These are phyloP conservation scores for Pipra filicauda DNA, from an alignment of 2,113 vertebrate genomes.

Conservation along the genomic window DNA sequence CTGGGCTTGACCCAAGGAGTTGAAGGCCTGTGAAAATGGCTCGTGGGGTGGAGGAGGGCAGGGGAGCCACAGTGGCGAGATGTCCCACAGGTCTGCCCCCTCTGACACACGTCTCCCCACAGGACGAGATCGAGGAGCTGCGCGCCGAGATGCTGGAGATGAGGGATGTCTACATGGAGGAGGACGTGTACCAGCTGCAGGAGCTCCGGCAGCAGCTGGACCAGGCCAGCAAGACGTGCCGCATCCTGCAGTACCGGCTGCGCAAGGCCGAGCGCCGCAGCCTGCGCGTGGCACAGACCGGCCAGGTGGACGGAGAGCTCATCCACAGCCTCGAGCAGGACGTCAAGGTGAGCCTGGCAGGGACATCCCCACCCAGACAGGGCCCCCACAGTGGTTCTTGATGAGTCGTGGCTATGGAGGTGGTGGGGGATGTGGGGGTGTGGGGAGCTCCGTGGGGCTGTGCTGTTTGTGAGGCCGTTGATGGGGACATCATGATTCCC, in stretches of 20 bases:
- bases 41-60: background rate
- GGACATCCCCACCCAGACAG: fast-evolving
- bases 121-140: conserved; percentile 98
- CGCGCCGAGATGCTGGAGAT: conserved; percentile 98
- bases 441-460: background rate
- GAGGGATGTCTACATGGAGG: conserved; percentile 98
- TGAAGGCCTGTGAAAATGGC: background rate
- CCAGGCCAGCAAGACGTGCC: conserved; percentile 96
- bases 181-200: conserved; percentile 96
- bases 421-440: background rate
- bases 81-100: fast-evolving
- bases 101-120: background rate
- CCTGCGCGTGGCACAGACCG: conserved; percentile 91
- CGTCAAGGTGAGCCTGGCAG: conserved; percentile 83
- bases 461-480: background rate
- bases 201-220: conserved; percentile 96
- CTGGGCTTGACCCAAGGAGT: background rate
- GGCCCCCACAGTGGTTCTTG: background rate
- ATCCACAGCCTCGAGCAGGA: conserved; percentile 95
- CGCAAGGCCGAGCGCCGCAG: conserved; percentile 95
- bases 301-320: conserved; percentile 93
- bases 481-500: fast-evolving
- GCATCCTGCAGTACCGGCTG: conserved; percentile 96
- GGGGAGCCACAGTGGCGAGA: background rate
- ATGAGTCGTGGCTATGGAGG: fast-evolving